Percentiles rank a stretch among this genome's conserved stretches.
These are phyloP conservation scores for Arion vulgaris DNA, from an alignment of 1,140 invertebrate genomes.

Conservation along the genomic window DNA sequence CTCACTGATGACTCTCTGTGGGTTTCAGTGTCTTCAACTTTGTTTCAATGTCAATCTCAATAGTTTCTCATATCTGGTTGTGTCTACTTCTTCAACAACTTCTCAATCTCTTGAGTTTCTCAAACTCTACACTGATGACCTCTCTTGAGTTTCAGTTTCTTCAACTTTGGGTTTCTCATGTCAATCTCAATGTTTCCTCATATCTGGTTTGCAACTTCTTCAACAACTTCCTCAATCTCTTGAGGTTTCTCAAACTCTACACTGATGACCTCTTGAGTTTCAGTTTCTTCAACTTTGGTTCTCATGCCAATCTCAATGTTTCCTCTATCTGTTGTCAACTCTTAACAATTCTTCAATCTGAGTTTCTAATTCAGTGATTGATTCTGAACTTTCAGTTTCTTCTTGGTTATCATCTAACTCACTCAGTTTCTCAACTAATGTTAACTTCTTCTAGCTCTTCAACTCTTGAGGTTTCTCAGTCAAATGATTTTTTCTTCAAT, in stretches of 20 bases:
- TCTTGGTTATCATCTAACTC: too few relatives aligned
- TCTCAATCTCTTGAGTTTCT: slow-evolving; percentile 39
- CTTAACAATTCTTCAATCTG: slow-evolving; percentile 21
- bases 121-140: slow-evolving; percentile 32
- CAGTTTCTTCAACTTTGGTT: slow-evolving; percentile 39
- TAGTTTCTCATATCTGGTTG: too few relatives aligned
- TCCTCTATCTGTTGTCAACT: too few relatives aligned
- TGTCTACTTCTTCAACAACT: too few relatives aligned
- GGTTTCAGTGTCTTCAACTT: too few relatives aligned
- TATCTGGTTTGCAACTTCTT: slow-evolving; percentile 12
- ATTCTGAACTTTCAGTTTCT: too few relatives aligned
- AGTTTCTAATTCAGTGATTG: too few relatives aligned
- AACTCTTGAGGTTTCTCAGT: neutral
- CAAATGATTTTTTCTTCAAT: too few relatives aligned
- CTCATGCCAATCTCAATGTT: neutral
- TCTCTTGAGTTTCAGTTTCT: slow-evolving; percentile 32
- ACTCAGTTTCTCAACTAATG: too few relatives aligned
- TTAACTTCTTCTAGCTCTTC: too few relatives aligned
- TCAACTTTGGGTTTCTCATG: slow-evolving; percentile 30
- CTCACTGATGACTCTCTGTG: too few relatives aligned
- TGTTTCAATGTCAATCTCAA: too few relatives aligned
- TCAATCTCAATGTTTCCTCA: slow-evolving; percentile 33
- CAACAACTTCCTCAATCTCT: slow-evolving; percentile 38
- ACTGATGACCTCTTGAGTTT: slow-evolving; percentile 39
- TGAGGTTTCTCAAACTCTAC: slow-evolving; percentile 44